A percentile compares a stretch with the other conserved stretches of the same genome.
These are phyloP conservation scores for Orientallactaga bullata DNA, from an alignment of 2,113 vertebrate genomes.

Conservation along the genomic window DNA sequence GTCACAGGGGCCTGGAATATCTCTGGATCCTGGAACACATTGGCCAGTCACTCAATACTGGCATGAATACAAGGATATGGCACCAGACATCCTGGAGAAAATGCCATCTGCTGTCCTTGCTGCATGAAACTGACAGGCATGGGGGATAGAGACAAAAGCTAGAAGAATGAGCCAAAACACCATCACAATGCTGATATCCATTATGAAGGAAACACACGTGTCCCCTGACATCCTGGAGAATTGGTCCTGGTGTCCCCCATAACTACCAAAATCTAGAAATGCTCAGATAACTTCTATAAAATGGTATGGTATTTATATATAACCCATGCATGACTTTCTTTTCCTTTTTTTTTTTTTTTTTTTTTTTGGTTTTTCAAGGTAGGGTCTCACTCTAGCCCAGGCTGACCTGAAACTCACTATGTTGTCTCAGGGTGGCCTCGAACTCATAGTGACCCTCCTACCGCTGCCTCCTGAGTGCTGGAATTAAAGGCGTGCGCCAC, in stretches of 20 bases:
- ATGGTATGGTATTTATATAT: neutral
- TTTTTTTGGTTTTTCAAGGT: too few relatives aligned
- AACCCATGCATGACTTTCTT: neutral
- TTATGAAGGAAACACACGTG: neutral
- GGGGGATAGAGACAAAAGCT: neutral
- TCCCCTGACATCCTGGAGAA: neutral
- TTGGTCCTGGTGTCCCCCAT: neutral
- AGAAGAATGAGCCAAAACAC: neutral
- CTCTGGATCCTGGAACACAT: neutral
- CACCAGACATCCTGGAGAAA: neutral
- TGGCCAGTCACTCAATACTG: neutral
- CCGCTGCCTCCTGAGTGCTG: too few relatives aligned
- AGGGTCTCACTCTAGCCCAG: too few relatives aligned
- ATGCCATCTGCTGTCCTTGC: neutral
- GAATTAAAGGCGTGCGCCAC: too few relatives aligned
- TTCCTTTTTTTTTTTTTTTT: too few relatives aligned
- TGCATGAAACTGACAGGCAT: neutral
- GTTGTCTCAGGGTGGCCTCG: too few relatives aligned
- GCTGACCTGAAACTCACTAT: too few relatives aligned
- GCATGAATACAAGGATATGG: neutral
- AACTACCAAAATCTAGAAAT: neutral
- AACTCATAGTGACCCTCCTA: too few relatives aligned
- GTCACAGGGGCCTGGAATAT: neutral
- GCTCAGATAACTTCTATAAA: neutral
- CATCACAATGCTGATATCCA: rapidly evolving